Evolutionary conservation across 2,888 invertebrate genomes (phyloP).

Genomic region (Cerastis leucographa): DNA sequence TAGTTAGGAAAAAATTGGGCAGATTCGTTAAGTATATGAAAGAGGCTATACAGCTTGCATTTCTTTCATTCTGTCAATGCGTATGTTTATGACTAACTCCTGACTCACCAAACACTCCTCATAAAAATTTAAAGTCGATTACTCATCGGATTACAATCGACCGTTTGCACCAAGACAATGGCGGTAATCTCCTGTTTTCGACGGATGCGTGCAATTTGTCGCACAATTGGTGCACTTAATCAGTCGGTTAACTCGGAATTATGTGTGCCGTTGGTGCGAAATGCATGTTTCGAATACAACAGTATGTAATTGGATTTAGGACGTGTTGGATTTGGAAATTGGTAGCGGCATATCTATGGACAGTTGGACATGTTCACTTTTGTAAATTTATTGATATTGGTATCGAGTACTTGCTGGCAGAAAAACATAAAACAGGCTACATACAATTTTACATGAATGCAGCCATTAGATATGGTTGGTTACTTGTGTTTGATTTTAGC

Average conservation of each 20-base stretch:
- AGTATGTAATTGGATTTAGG: conserved; percentile 48
- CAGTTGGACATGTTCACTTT: neutral
- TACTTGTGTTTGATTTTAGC: neutral
- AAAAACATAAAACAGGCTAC: neutral
- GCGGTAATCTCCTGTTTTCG: conserved; percentile 67
- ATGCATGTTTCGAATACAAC: conserved; percentile 43
- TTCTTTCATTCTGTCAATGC: neutral
- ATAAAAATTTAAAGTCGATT: conserved; percentile 60
- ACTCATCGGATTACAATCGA: conserved; percentile 58
- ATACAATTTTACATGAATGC: neutral
- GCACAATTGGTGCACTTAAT: conserved; percentile 78
- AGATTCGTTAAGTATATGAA: too few relatives aligned
- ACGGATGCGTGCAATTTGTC: conserved; percentile 80
- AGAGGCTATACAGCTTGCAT: too few relatives aligned
- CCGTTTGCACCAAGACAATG: conserved; percentile 71
- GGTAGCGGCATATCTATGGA: neutral
- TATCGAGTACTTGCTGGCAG: neutral
- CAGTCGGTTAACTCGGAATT: conserved; percentile 70
- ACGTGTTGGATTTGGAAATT: conserved; percentile 33
- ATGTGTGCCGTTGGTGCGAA: conserved; percentile 48
- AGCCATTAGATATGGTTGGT: neutral
- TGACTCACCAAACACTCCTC: conserved; percentile 9
- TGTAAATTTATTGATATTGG: conserved; percentile 30
- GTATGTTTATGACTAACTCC: neutral
- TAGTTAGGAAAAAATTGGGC: too few relatives aligned